A percentile compares a stretch with the other conserved stretches of the same genome.
These are phyloP conservation scores for Hypocryptadius cinnamomeus DNA, from an alignment of 2,113 vertebrate species.

Conservation along the genomic window DNA sequence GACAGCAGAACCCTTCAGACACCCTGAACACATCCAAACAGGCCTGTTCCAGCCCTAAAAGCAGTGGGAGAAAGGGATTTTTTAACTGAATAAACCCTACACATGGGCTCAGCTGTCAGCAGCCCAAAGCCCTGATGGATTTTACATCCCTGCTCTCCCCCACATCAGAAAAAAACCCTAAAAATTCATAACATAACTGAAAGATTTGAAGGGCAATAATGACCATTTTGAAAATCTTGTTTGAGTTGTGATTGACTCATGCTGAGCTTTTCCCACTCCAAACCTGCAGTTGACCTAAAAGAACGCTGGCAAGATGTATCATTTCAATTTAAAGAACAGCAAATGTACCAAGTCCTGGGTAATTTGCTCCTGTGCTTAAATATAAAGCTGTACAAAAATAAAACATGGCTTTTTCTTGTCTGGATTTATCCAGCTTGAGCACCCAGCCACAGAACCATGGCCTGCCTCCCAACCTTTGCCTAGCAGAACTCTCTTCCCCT, in stretches of 20 bases:
- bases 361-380: conserved; percentile 18
- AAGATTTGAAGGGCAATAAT: not conserved
- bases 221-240: not conserved
- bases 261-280: not conserved
- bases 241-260: not conserved
- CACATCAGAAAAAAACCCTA: no score
- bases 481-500: not conserved
- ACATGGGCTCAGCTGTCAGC: not conserved
- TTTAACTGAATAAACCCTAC: not conserved
- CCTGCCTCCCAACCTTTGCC: not conserved
- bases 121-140: not conserved
- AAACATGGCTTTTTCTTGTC: not conserved
- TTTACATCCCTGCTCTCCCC: not conserved
- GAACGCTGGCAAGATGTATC: not conserved
- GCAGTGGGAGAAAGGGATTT: not conserved
- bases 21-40: not conserved
- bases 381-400: conserved; percentile 1
- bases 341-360: not conserved
- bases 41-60: not conserved
- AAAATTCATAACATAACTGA: not conserved
- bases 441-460: not conserved
- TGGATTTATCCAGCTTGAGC: not conserved
- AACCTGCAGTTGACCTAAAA: not conserved
- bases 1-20: not conserved
- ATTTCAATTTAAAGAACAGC: conserved; percentile 12